Percentiles rank a stretch among this genome's conserved stretches.
Evolutionary conservation across 1,140 invertebrate species (phyloP).

Genomic region (Bombus affinis): DNA sequence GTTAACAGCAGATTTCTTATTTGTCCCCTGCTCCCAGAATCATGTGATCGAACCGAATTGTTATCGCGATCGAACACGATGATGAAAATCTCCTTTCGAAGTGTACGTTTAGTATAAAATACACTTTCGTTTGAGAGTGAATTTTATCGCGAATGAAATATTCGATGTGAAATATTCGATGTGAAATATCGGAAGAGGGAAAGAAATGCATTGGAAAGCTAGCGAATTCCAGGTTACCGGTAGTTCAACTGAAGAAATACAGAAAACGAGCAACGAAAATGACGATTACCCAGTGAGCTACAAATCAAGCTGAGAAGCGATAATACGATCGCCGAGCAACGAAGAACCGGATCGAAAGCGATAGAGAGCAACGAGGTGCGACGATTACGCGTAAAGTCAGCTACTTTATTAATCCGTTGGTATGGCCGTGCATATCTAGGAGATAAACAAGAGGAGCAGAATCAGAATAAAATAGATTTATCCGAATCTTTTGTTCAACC

Average conservation of each 20-base stretch:
- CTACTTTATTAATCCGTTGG: background rate
- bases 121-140: background rate
- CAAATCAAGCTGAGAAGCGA: conserved; percentile 4
- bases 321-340: background rate
- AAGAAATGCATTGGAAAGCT: background rate
- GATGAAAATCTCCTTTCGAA: background rate
- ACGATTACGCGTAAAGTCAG: background rate
- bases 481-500: too few relatives aligned
- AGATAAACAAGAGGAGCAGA: too few relatives aligned
- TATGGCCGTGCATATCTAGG: too few relatives aligned
- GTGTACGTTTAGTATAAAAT: too few relatives aligned
- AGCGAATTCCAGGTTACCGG: background rate
- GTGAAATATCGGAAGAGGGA: background rate
- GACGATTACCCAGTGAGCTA: background rate
- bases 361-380: conserved; percentile 24
- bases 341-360: conserved; percentile 6
- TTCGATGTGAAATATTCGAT: background rate
- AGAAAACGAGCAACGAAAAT: background rate
- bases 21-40: background rate
- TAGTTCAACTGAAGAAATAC: background rate
- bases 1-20: background rate
- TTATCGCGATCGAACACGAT: background rate
- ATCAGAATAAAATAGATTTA: too few relatives aligned
- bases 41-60: background rate
- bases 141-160: background rate